Base-by-base conservation (phyloP, 2,797 vertebrate species). In the Microctenopoma steveboyesi region DNA sequence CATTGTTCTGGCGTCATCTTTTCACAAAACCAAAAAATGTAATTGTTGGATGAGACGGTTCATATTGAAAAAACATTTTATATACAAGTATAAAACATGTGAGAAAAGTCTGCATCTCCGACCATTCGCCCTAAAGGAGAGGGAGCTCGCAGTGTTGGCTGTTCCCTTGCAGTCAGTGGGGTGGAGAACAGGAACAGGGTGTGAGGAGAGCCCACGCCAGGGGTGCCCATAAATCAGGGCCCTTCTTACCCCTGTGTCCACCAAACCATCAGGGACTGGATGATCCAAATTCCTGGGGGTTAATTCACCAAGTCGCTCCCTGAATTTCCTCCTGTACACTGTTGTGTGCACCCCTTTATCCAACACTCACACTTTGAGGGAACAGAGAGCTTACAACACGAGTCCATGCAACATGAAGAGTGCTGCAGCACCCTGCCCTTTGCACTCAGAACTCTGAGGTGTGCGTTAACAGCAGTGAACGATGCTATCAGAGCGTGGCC, bases 221-320 rank as follows among this genome's bases (percentile, higher is more conserved):
- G 89, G 95, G 93, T 92, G 91, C 91, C 95, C 94, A 96, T 96
- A 96, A 97, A 97, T 97, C 95, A 96, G 91, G 90, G 84, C 86
- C 82, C 90, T 87, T 81, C 87, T 91, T 86, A 90, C 90, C 86
- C 83, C 82, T 84, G 79, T 84, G 84, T 89, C 88, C 88, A 88
- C 85, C 88, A 87, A 90, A 77, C 88, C 89, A 87, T 83, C 91
- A 87, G 85, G 88, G 82, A 87, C 80, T 86, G 86, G 86, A 93
- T 92, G 84, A 92, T 90, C 91, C 90, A 93, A 93, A 94, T 94
- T 94, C 93, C 93, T 93, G 80, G 84, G 86, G 86, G 91, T 93
- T 92, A 93, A 92, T 93, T 93, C 92, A 91, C 89, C 89, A 91
- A 90, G 88, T 90, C 76, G 77, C 80, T 91, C 79, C 88, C 85